Evolutionary conservation across 1,140 invertebrate species (phyloP).

Genomic region (Ceratina australensis): DNA sequence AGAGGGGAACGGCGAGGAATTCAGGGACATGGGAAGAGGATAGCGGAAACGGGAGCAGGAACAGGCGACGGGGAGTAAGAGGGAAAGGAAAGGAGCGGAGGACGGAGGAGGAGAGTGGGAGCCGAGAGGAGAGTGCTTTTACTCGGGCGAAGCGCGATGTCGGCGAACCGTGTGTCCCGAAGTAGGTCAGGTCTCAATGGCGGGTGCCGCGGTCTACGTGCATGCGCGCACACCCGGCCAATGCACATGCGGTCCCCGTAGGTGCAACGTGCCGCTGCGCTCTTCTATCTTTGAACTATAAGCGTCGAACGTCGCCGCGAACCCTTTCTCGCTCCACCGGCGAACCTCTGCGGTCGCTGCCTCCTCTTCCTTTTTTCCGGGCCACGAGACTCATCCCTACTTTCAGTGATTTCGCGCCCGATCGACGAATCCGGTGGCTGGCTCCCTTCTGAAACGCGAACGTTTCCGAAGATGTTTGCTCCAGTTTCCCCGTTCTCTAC

Average conservation of each 20-base stretch:
- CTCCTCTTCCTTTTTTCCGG: conserved; percentile 2
- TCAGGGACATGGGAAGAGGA: background rate
- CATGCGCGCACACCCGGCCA: conserved; percentile 34
- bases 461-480: conserved; percentile 11
- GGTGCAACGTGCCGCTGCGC: conserved; percentile 28
- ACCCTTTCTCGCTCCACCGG: conserved; percentile 11
- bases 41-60: background rate
- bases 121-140: conserved; percentile 47
- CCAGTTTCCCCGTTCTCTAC: conserved; percentile 5
- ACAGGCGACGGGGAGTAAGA: background rate
- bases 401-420: conserved; percentile 8
- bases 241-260: conserved; percentile 47
- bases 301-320: conserved; percentile 37
- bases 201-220: conserved; percentile 44
- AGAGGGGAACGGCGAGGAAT: background rate
- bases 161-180: conserved; percentile 58
- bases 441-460: conserved; percentile 1
- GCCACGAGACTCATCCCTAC: background rate
- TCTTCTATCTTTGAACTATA: conserved; percentile 66
- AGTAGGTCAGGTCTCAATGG: conserved; percentile 73
- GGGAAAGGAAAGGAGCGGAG: background rate
- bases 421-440: background rate
- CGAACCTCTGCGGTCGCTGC: background rate
- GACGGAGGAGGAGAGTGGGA: background rate
- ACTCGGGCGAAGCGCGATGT: conserved; percentile 58